These are phyloP conservation scores for Chrysolina americana DNA, from an alignment of 2,888 invertebrate genomes.

Conservation along the genomic window DNA sequence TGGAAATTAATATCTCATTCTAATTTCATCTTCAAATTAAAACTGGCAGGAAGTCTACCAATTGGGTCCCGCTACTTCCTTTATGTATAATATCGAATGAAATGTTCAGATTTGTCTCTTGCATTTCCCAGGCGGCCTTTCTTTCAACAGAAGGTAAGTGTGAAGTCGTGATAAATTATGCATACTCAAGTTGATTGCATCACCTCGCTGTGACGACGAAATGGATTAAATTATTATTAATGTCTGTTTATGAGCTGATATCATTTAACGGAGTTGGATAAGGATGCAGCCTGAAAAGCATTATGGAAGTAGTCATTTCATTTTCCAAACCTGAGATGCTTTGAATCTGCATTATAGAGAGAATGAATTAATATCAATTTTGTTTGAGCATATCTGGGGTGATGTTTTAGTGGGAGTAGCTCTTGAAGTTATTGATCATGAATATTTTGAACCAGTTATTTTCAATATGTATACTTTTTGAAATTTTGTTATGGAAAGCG, in stretches of 20 bases:
- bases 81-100: conserved; percentile 30
- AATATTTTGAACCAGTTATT: too few relatives aligned
- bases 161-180: conserved; percentile 33
- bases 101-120: conserved; percentile 29
- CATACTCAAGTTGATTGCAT: conserved; percentile 38
- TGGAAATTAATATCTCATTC: neutral
- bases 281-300: conserved; percentile 12
- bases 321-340: neutral
- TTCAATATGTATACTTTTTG: too few relatives aligned
- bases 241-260: conserved; percentile 39
- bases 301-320: neutral
- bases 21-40: conserved; percentile 16
- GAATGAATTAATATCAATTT: too few relatives aligned
- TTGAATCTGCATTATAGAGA: too few relatives aligned
- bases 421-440: too few relatives aligned
- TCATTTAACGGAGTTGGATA: conserved; percentile 34
- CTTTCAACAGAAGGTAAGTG: conserved; percentile 25
- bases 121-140: neutral
- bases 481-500: too few relatives aligned
- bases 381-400: too few relatives aligned
- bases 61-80: conserved; percentile 36
- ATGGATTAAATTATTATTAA: conserved; percentile 46
- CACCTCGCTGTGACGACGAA: conserved; percentile 36
- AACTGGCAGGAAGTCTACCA: conserved; percentile 32
- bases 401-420: too few relatives aligned